phyloP scores from a whole-genome alignment of 2,888 invertebrate genomes.

The Galerucella nymphaeae region DNA sequence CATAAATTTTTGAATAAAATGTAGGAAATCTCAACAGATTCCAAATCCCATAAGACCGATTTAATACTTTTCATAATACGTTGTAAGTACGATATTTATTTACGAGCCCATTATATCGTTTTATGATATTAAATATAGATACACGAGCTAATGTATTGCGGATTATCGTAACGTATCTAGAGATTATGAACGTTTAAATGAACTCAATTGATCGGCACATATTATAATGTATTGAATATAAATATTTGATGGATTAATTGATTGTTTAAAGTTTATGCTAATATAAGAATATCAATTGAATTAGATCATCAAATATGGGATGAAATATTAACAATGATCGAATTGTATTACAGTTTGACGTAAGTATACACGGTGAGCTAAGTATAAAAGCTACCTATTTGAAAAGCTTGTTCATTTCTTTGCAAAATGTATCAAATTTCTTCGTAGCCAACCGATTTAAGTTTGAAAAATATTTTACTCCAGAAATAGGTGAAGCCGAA shows the following conservation, averaged over 20 bases:
- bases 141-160: neutral
- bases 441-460: no score
- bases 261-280: neutral
- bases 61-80: neutral
- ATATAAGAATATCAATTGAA: neutral
- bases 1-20: no score
- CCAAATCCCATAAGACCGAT: no score
- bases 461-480: no score
- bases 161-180: neutral
- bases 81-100: neutral
- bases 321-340: no score
- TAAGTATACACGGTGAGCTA: no score
- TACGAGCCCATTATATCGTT: neutral
- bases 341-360: no score
- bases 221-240: neutral
- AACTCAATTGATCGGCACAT: neutral
- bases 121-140: neutral
- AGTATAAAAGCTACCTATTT: no score
- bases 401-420: no score
- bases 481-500: no score
- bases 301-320: neutral
- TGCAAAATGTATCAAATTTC: no score
- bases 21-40: no score
- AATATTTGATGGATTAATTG: neutral
- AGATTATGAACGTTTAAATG: conserved; percentile 3